Evolutionary conservation across 1,140 invertebrate species (phyloP).

Genomic region (Zophobas atratus): DNA sequence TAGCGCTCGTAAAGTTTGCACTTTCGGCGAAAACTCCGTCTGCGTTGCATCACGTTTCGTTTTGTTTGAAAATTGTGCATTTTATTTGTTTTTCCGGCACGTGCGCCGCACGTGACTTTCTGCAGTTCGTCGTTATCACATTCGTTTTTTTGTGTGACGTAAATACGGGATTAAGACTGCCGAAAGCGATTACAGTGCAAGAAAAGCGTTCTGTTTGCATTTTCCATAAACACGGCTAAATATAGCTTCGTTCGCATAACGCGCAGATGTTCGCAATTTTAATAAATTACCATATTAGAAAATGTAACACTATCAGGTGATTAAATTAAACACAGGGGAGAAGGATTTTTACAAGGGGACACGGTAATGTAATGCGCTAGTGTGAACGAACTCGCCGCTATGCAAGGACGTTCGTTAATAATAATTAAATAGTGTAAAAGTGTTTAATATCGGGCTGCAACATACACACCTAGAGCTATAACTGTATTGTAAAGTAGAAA

Average conservation of each 20-base stretch:
- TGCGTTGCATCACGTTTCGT: background rate
- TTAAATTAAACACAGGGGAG: background rate
- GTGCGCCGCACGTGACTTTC: conserved; percentile 25
- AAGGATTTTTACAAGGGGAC: background rate
- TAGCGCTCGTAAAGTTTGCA: no score
- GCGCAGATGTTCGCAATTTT: conserved; percentile 8
- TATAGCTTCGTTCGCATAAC: conserved; percentile 17
- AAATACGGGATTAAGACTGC: conserved; percentile 32
- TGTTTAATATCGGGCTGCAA: conserved; percentile 30
- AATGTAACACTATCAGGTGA: conserved; percentile 4
- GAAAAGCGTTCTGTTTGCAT: conserved; percentile 34
- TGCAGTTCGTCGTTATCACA: conserved; percentile 8
- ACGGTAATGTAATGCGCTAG: conserved; percentile 7
- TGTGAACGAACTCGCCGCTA: conserved; percentile 31
- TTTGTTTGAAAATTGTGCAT: background rate
- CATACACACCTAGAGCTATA: conserved; percentile 24
- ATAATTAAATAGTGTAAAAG: conserved; percentile 17
- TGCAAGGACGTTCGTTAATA: conserved; percentile 31
- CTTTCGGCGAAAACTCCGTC: no score
- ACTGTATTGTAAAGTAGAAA: conserved; percentile 17
- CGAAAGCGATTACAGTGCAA: conserved; percentile 34
- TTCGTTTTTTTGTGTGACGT: conserved; percentile 21
- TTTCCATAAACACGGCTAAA: conserved; percentile 36
- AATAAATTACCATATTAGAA: conserved; percentile 24
- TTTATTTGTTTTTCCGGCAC: background rate